These are phyloP conservation scores for Ochotona curzoniae DNA, from an alignment of 2,113 vertebrate genomes.

Conservation along the genomic window DNA sequence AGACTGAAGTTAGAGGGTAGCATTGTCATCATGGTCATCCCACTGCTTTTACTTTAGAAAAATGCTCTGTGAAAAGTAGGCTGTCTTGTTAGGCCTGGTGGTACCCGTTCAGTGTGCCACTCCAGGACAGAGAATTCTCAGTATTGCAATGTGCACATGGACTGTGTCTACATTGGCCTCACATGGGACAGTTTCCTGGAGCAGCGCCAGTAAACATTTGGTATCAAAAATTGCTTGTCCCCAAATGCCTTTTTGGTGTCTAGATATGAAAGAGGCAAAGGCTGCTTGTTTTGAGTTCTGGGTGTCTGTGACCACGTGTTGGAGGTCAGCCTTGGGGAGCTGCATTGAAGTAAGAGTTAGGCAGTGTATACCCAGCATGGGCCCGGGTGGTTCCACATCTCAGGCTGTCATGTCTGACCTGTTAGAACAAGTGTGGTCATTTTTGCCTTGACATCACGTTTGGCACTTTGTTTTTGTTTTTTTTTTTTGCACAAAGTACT, in stretches of 20 bases:
- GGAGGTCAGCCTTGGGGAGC: neutral
- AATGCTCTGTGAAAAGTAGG: neutral
- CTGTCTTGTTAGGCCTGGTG: neutral
- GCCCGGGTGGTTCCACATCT: neutral
- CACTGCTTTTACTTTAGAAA: neutral
- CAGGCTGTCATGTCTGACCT: neutral
- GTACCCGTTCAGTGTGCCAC: neutral
- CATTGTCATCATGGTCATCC: too few species aligned
- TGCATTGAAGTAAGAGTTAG: neutral
- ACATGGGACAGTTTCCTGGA: constrained; percentile 10
- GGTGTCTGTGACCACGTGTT: constrained; percentile 12
- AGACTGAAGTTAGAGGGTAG: neutral
- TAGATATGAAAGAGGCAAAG: neutral
- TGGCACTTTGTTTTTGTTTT: too few species aligned
- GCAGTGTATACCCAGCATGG: neutral
- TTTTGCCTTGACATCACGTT: neutral
- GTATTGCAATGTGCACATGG: neutral
- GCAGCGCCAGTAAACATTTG: neutral
- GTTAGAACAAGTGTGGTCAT: neutral
- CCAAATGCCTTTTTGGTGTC: constrained; percentile 57
- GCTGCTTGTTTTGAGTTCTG: constrained; percentile 21
- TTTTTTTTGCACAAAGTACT: neutral
- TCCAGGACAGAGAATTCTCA: neutral
- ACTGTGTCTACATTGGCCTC: neutral
- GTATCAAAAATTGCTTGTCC: constrained; percentile 52